phyloP scores from a whole-genome alignment of 2,888 invertebrate species.

The Lochmaea crataegi region DNA sequence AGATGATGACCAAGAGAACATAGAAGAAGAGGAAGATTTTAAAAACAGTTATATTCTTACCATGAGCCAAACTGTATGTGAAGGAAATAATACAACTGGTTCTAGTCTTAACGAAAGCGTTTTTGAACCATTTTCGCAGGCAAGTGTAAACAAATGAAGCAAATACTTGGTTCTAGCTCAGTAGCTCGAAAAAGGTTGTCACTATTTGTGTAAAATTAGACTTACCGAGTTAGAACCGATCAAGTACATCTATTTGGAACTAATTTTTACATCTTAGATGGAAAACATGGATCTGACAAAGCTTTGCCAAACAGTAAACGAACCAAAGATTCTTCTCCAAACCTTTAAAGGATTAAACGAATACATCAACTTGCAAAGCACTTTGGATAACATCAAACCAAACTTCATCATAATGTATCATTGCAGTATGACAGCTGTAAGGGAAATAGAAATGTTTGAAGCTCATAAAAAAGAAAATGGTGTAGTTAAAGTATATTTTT shows the following conservation, averaged over 20 bases:
- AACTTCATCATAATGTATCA: constrained; percentile 91
- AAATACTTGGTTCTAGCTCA: too few species aligned
- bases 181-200: too few species aligned
- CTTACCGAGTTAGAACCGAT: too few species aligned
- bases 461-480: constrained; percentile 69
- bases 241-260: too few species aligned
- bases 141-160: constrained; percentile 49
- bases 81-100: constrained; percentile 20
- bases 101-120: constrained; percentile 55
- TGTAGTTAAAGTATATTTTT: constrained; percentile 82
- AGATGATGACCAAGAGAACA: constrained; percentile 42
- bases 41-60: constrained; percentile 78
- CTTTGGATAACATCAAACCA: constrained; percentile 77
- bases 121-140: constrained; percentile 76
- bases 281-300: constrained; percentile 77
- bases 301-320: constrained; percentile 68
- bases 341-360: constrained; percentile 82
- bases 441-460: constrained; percentile 90
- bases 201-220: too few species aligned
- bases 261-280: constrained; percentile 66
- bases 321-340: constrained; percentile 79
- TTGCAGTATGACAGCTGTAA: constrained; percentile 85
- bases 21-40: constrained; percentile 58
- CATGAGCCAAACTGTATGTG: constrained; percentile 69
- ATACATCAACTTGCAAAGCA: constrained; percentile 77